Evolutionary conservation across 2,797 vertebrate species (phyloP).

Genomic region (Bradypodion ventrale): DNA sequence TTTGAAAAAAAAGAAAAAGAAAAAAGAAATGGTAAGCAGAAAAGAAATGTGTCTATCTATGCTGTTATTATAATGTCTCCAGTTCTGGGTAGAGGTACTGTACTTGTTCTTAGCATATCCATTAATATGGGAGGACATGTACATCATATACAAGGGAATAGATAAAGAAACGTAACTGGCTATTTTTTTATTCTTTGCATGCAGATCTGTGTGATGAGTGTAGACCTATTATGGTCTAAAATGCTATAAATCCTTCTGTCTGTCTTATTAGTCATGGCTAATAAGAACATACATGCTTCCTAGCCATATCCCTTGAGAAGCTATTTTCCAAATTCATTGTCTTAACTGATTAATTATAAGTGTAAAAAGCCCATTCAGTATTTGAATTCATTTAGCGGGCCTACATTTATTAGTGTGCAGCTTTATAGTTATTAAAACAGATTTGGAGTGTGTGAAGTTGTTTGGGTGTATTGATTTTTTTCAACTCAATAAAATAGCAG

Average conservation of each 20-base stretch:
- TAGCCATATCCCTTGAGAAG: conserved; percentile 26
- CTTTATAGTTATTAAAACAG: conserved; percentile 41
- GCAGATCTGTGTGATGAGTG: conserved; percentile 26
- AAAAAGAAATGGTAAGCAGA: background rate
- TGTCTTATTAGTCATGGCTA: conserved; percentile 24
- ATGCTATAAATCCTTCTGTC: conserved; percentile 36
- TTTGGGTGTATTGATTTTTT: conserved; percentile 8
- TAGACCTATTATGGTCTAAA: conserved; percentile 31
- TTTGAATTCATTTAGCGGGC: conserved; percentile 30
- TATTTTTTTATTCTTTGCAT: conserved; percentile 20
- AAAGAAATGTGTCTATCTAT: background rate
- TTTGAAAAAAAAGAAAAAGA: too few relatives aligned
- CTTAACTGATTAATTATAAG: conserved; percentile 37
- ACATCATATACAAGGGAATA: conserved; percentile 37
- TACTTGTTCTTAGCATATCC: background rate
- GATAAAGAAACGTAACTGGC: conserved; percentile 35
- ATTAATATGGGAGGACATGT: background rate
- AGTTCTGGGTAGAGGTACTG: background rate
- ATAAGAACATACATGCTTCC: conserved; percentile 23
- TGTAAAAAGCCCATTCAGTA: conserved; percentile 32
- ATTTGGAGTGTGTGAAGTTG: background rate
- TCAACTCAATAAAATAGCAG: conserved; percentile 21
- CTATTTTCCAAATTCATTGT: conserved; percentile 26
- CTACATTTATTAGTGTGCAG: conserved; percentile 16
- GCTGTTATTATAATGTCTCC: too few relatives aligned